A percentile compares a stretch with the other conserved stretches of the same genome.
Evolutionary conservation across 1,140 invertebrate species (phyloP).

Genomic region (Polyergus mexicanus): DNA sequence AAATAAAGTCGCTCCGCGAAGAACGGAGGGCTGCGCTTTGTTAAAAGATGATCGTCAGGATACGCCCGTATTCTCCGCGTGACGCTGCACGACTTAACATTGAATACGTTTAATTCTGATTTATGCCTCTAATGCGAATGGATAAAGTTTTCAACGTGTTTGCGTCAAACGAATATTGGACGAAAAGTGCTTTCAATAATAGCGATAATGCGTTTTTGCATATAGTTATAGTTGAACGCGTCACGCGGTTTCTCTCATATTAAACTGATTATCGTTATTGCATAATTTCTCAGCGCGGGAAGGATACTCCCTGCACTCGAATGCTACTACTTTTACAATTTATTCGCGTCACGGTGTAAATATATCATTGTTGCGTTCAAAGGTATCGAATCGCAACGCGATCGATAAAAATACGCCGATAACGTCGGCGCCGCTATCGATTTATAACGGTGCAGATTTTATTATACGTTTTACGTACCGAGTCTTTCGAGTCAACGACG

Average conservation of each 20-base stretch:
- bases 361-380: conserved; percentile 51
- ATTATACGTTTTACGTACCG: conserved; percentile 63
- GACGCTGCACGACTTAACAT: conserved; percentile 1
- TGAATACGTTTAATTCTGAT: conserved; percentile 51
- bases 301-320: neutral
- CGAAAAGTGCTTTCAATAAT: neutral
- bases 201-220: neutral
- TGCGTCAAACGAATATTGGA: conserved; percentile 7
- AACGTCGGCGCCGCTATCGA: conserved; percentile 33
- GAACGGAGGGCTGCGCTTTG: conserved; percentile 3
- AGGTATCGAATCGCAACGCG: conserved; percentile 52
- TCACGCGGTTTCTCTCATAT: conserved; percentile 22
- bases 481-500: conserved; percentile 65
- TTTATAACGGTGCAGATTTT: conserved; percentile 55
- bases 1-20: conserved; percentile 17
- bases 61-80: conserved; percentile 12
- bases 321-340: conserved; percentile 35
- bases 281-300: conserved; percentile 42
- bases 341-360: conserved; percentile 50
- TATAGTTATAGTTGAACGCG: neutral
- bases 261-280: conserved; percentile 30
- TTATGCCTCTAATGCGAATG: conserved; percentile 13
- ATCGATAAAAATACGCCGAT: conserved; percentile 48
- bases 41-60: conserved; percentile 21
- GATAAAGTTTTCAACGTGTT: conserved; percentile 1